Conservation (phyloP, 2,797 vertebrate genomes). For the Tokudaia tokunoshimensis region DNA sequence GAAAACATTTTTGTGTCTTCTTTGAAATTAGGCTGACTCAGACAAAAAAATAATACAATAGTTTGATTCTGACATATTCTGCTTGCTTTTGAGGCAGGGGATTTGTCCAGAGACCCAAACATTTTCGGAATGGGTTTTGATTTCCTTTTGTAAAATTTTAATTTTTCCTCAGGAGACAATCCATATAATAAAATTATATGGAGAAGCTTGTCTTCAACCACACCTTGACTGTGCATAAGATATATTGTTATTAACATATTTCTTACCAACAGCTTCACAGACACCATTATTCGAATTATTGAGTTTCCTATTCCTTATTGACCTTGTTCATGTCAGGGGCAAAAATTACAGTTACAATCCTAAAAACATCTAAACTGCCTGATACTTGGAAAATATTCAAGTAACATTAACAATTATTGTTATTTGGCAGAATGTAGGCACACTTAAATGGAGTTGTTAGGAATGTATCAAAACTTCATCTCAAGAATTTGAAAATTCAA, state of each 20-base stretch:
- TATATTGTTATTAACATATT: neutral
- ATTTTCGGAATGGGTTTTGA: neutral
- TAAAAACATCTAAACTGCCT: neutral
- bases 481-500: neutral
- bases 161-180: neutral
- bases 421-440: neutral
- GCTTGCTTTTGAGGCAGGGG: neutral
- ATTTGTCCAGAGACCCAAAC: neutral
- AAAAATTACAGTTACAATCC: neutral
- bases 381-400: neutral
- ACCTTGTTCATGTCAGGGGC: neutral
- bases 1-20: slow-evolving; percentile 9
- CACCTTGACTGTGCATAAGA: neutral
- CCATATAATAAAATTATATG: neutral
- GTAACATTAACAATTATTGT: neutral
- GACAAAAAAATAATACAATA: slow-evolving; percentile 17
- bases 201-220: slow-evolving; percentile 9
- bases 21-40: slow-evolving; percentile 14
- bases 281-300: too few relatives aligned
- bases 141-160: slow-evolving; percentile 39
- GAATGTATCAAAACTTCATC: neutral
- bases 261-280: neutral
- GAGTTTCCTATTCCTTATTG: neutral
- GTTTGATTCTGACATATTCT: neutral
- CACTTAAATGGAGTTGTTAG: neutral